Base-by-base conservation (phyloP, 1,140 invertebrate genomes). In the Homarus americanus region DNA sequence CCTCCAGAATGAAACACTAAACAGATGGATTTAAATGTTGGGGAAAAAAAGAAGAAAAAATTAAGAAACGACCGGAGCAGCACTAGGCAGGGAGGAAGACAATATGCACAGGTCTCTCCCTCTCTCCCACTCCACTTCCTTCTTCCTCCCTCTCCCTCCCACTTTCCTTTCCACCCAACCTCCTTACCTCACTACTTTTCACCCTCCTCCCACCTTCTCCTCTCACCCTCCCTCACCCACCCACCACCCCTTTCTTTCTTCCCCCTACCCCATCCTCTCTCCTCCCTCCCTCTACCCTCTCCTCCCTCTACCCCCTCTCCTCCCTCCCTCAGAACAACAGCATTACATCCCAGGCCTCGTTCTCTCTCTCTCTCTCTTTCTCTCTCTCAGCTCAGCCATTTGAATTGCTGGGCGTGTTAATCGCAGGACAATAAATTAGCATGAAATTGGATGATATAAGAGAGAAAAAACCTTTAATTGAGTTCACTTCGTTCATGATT, bases 381-480 rank as follows among this genome's bases (percentile, higher is more conserved):
- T 69, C 72, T 90, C 78, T 90, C 88, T 83, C 82, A n/a, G n/a
- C n/a, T n/a, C 75, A 40, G 79, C 82, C 88, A 90, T 90, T 90
- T 90, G 88, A 90, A 90, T 90, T 90, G 88, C 88, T n/a, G 49
- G 63, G 63, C 80, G 69, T 90, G 88, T 90, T 90, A 90, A 90
- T 90, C 88, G 88, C 79, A 49, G 40, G 80, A 90, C 88, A 66
- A 90, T 90, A 90, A 90, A 90, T 90, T 90, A 90, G 88, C 88
- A 90, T 90, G 88, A 90, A 90, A 90, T 90, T 90, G 88, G 88
- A 90, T 90, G 88, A 90, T 90, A 90, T 90, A 90, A 83, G 88
- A 83, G 88, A 49, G 53, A 90, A 90, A 90, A 90, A 90, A 90
- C 88, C 87, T 90, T 90, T 90, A 90, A 90, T 90, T 90, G 88